Evolutionary conservation across 1,140 invertebrate species (phyloP), one percentile per base, ranked within the genome.

Genomic region (Caenorhabditis remanei): DNA sequence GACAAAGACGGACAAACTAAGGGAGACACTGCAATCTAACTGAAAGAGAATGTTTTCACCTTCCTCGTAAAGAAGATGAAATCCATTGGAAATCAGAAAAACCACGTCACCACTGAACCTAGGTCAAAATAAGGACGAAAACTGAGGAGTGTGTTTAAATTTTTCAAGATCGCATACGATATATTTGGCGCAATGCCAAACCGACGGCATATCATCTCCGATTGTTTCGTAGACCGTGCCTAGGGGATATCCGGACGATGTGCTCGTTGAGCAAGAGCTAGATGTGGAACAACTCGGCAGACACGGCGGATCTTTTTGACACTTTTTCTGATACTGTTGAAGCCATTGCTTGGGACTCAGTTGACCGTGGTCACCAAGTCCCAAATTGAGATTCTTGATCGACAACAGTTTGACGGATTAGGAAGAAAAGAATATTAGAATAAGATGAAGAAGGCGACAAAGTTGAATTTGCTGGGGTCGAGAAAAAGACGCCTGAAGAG

Each of bases 101-200:
- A 32, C 32, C 32, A 32, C 32, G 32, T 32, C 32, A 32, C 32
- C 32, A 32, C 32, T 32, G 32, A 32, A 32, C 4, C 41, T 65
- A 43, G 50, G n/a, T 32, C 55, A n/a, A 43, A 43, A 11, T 21
- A 9, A 21, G 16, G 6, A 85, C 4, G 19, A 43, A 61, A 32
- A 58, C 19, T 55, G 13, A 58, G 41, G 41, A 58, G 16, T 63
- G 19, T 48, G 16, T 21, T 43, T 14, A 16, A 11, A 53, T 53
- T 53, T 53, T 53, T 53, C 32, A 32, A 24, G 9, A n/a, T 86
- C 24, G 67, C 71, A 86, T 75, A 88, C 87, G 48, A 83, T 88
- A 53, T 88, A 88, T 75, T 85, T 88, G 67, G 87, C 87, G 41
- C 53, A 88, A 53, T 88, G 87, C 87, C 87, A 88, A 75, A 79